A percentile compares a stretch with the other conserved stretches of the same genome.
These are phyloP conservation scores for Panopea generosa DNA, from an alignment of 2,888 invertebrate genomes.

Conservation along the genomic window DNA sequence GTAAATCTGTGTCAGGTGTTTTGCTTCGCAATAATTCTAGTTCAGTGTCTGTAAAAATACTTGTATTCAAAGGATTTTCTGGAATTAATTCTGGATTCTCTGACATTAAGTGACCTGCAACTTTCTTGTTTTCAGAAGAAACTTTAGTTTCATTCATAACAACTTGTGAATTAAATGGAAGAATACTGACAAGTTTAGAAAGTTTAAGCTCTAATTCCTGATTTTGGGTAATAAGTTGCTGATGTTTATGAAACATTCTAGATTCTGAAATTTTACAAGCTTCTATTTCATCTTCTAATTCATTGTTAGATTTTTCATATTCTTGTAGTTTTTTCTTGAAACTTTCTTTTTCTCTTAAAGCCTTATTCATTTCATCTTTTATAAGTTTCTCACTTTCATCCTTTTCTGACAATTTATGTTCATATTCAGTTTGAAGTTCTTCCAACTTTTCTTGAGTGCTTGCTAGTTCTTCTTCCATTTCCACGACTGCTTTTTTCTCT, in stretches of 20 bases:
- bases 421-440: constrained; percentile 74
- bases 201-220: constrained; percentile 61
- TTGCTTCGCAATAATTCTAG: constrained; percentile 46
- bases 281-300: constrained; percentile 61
- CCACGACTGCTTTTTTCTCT: constrained; percentile 61
- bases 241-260: constrained; percentile 64
- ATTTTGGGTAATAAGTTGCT: constrained; percentile 59
- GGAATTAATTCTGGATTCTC: constrained; percentile 59
- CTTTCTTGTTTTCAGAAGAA: not conserved
- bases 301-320: constrained; percentile 61
- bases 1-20: constrained; percentile 51
- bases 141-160: constrained; percentile 15
- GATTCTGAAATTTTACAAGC: constrained; percentile 62
- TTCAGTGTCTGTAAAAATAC: constrained; percentile 54
- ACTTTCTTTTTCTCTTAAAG: constrained; percentile 54
- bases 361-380: constrained; percentile 56
- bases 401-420: constrained; percentile 59
- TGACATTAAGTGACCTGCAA: constrained; percentile 37
- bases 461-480: constrained; percentile 68
- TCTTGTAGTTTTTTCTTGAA: constrained; percentile 63
- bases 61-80: constrained; percentile 56
- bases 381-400: constrained; percentile 52
- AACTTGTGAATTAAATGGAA: constrained; percentile 14
- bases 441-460: constrained; percentile 71
- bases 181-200: constrained; percentile 34